These are phyloP conservation scores for Petrocephalus schoutedeni DNA, from an alignment of 2,797 vertebrate genomes.

Conservation along the genomic window DNA sequence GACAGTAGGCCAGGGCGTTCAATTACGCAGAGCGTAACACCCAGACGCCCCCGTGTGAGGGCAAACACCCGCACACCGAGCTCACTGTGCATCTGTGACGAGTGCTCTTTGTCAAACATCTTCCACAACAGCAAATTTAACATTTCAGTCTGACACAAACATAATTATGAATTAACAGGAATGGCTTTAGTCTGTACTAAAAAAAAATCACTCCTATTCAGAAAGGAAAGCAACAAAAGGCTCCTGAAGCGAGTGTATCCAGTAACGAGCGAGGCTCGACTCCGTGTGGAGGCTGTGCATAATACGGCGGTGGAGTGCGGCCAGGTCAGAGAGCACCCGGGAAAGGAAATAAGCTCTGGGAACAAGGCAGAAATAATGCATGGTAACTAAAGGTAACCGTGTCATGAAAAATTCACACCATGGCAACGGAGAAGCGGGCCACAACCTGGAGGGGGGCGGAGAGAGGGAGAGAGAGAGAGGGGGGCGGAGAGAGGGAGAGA, in stretches of 20 bases:
- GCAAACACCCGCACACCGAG: background rate
- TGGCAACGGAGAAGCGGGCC: conserved; percentile 27
- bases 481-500: conserved; percentile 23
- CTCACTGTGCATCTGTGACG: background rate
- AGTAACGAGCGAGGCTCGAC: background rate
- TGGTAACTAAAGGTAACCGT: conserved; percentile 76
- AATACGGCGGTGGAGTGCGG: background rate
- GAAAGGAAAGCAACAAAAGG: background rate
- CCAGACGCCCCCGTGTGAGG: background rate
- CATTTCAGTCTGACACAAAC: background rate
- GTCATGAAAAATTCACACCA: conserved; percentile 70
- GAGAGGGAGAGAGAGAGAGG: conserved; percentile 42
- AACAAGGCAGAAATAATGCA: conserved; percentile 72
- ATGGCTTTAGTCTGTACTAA: background rate
- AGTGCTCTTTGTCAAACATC: background rate
- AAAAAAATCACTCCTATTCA: background rate
- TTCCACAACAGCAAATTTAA: background rate
- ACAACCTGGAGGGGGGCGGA: conserved; percentile 37
- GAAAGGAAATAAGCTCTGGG: conserved; percentile 35
- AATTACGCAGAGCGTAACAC: background rate
- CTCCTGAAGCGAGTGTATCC: background rate
- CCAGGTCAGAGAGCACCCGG: conserved; percentile 1
- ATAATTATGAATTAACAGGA: background rate
- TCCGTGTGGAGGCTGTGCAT: background rate
- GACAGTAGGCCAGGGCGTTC: background rate